Evolutionary conservation across 2,888 invertebrate species (phyloP), one percentile per base, ranked within the genome.

Genomic region (Agriotes lineatus): DNA sequence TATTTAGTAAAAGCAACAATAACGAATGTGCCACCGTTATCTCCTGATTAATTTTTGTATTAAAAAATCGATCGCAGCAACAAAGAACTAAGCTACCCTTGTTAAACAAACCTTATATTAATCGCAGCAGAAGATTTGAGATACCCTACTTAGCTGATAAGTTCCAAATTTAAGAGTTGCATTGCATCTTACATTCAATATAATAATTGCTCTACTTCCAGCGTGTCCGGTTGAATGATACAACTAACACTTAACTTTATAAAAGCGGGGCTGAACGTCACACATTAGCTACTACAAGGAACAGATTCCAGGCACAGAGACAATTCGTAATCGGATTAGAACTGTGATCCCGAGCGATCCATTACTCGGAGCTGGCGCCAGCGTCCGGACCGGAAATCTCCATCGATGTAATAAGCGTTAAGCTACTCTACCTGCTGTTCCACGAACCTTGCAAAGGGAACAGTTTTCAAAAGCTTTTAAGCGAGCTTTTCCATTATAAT

Each of bases 361-460:
- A 81, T 81, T 80, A 80, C 79, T 73, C 75, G 72, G 75, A 74
- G 71, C 78, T 80, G 82, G 82, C 82, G 81, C 82, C 82, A 78
- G 75, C 77, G 79, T 81, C 81, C 81, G 79, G 79, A 72, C 78
- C 79, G 81, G 80, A 80, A 80, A 81, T 81, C 79, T 79, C 77
- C 72, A 73, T 72, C 77, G 75, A 75, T 74, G 77, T 76, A 76
- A 75, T 76, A 77, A 75, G 73, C 73, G 71, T 72, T 71, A 68
- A 50, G 54, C 67, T 59, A 62, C 72, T 63, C 72, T 72, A 73
- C 74, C 74, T 73, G 71, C 66, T 64, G 63, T 61, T 61, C 60
- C 67, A 19, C 42, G 42, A 57, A 33, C 61, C 57, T 68, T 59
- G 62, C 71, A 56, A 65, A 59, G 60, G 60, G 52, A 58, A 44